Evolutionary conservation across 2,797 vertebrate genomes (phyloP).

Genomic region (Tragelaphus oryx): DNA sequence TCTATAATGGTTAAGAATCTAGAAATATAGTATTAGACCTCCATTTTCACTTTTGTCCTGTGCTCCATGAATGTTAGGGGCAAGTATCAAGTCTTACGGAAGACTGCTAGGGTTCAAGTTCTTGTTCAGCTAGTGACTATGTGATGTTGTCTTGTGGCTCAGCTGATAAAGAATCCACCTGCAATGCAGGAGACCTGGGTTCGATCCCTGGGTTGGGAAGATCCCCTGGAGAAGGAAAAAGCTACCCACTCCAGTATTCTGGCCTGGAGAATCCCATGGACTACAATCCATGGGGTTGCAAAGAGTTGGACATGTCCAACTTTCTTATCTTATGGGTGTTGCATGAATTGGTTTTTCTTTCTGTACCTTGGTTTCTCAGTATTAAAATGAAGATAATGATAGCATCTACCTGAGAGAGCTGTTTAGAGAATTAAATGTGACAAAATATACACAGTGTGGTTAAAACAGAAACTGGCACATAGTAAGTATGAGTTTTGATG

Average conservation of each 20-base stretch:
- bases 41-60: neutral
- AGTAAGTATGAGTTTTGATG: neutral
- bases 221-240: neutral
- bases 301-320: neutral
- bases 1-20: neutral
- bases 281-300: neutral
- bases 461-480: neutral
- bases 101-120: neutral
- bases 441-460: neutral
- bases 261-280: neutral
- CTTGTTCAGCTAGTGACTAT: neutral
- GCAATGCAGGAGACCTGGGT: neutral
- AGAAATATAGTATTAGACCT: neutral
- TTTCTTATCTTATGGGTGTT: neutral
- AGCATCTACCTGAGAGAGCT: neutral
- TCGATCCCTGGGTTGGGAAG: neutral
- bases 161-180: neutral
- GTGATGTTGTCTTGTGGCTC: neutral
- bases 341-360: neutral
- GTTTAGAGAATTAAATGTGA: neutral
- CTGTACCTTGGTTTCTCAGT: neutral
- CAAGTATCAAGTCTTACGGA: neutral
- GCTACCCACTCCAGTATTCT: neutral
- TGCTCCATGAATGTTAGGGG: neutral
- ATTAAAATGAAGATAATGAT: neutral